A percentile compares a stretch with the other conserved stretches of the same genome.
Evolutionary conservation across 2,797 vertebrate genomes (phyloP).

Genomic region (Melanotaenia pygmaea): DNA sequence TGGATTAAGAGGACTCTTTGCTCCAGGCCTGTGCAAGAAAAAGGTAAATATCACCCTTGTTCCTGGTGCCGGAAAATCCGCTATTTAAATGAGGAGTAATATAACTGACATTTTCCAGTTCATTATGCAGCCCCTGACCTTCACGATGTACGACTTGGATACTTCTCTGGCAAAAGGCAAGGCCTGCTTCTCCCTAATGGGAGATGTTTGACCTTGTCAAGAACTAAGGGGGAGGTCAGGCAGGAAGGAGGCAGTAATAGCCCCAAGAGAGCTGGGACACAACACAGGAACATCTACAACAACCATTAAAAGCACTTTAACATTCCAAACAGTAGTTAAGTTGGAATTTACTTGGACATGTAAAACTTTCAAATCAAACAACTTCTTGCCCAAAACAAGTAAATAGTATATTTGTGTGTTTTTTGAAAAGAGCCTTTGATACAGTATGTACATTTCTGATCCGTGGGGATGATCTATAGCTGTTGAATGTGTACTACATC

Average conservation of each 20-base stretch:
- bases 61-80: constrained; percentile 73
- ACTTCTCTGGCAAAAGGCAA: constrained; percentile 68
- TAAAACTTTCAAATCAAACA: constrained; percentile 22
- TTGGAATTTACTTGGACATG: constrained; percentile 5
- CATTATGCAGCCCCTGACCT: constrained; percentile 86
- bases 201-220: constrained; percentile 83
- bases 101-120: constrained; percentile 86
- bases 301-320: constrained; percentile 15
- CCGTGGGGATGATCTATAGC: constrained; percentile 63
- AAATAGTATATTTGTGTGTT: constrained; percentile 27
- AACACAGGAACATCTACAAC: constrained; percentile 41
- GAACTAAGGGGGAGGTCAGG: constrained; percentile 74
- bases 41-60: constrained; percentile 83
- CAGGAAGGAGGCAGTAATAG: constrained; percentile 63
- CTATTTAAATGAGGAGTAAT: constrained; percentile 84
- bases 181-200: constrained; percentile 77
- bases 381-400: constrained; percentile 5
- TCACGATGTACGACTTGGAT: constrained; percentile 77
- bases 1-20: constrained; percentile 77
- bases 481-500: constrained; percentile 62
- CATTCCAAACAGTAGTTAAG: constrained; percentile 10
- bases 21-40: constrained; percentile 65
- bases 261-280: constrained; percentile 53
- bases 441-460: constrained; percentile 53
- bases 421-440: constrained; percentile 50